Base-by-base conservation (phyloP, 2,797 vertebrate species). In the Acropternis orthonyx region DNA sequence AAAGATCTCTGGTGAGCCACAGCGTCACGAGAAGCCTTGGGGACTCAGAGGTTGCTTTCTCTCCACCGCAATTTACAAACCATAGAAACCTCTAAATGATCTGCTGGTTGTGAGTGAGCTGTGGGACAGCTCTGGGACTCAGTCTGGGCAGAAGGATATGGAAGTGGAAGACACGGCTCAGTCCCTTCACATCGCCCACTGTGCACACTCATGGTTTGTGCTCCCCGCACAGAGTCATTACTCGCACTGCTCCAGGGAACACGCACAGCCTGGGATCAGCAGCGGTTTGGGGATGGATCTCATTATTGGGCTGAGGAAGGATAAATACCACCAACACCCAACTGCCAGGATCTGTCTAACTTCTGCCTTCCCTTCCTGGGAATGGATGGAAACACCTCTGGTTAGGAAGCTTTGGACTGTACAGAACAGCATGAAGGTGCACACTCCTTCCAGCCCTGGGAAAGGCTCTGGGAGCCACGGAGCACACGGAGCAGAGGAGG, bases 1-100 rank as follows among this genome's bases (percentile, higher is more conserved):
- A 85, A 93, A 89, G 74, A 71, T 27, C 65, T 87, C 43, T 77
- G 67, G 67, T 68, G 75, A 94, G 61, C 88, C 80, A 90, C 74
- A 78, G 12, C 10, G 4, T 49, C 56, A 77, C 48, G 63, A 88
- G 75, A 67, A 83, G 56, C 51, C 49, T 23, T 54, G 24, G 48
- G 63, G 59, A 89, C 46, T 52, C 6, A 1, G 56, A 67, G 37
- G 9, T 61, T n/a, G 59, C 36, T 81, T 92, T 90, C 55, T 73
- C 61, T 65, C 63, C 9, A 5, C 34, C 52, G 16, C 0, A 18
- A 74, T 43, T 89, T 88, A 88, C 26, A 63, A 80, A 79, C 75
- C 88, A 62, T 3, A 74, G 65, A 92, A 93, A 92, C 81, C 72
- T 92, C 74, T 54, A 71, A 67, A 54, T 15, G 26, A 77, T 67